Percentiles rank a stretch among this genome's conserved stretches.
phyloP scores from a whole-genome alignment of 2,113 vertebrate genomes.

The Brienomyrus brachyistius region DNA sequence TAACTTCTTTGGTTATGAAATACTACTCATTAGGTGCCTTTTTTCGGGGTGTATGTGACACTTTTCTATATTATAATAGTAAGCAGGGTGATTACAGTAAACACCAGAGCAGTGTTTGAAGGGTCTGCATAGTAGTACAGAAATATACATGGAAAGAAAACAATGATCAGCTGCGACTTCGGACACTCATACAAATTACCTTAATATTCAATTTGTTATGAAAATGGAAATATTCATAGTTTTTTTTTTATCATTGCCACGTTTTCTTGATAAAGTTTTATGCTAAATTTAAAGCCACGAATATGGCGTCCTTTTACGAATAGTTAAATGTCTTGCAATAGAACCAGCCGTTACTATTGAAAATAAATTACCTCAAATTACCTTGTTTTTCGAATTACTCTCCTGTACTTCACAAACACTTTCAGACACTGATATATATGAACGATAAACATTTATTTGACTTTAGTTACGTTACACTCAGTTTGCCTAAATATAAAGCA shows the following conservation, averaged over 20 bases:
- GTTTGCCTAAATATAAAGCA: not conserved
- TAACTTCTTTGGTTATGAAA: not conserved
- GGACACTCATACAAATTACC: not conserved
- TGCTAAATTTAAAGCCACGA: not conserved
- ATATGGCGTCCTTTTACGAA: too few species aligned
- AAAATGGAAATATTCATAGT: not conserved
- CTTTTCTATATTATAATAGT: not conserved
- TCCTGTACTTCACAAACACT: not conserved
- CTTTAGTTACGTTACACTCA: not conserved
- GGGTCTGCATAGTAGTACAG: not conserved
- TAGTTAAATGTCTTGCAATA: not conserved
- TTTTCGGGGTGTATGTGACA: not conserved
- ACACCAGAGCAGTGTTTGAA: not conserved
- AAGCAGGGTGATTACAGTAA: not conserved
- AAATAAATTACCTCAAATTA: not conserved
- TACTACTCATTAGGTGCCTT: not conserved
- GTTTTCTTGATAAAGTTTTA: not conserved
- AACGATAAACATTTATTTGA: conserved; percentile 20
- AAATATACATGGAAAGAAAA: not conserved
- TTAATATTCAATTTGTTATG: not conserved
- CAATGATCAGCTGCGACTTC: not conserved
- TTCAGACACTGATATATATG: not conserved
- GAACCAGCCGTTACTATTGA: not conserved
- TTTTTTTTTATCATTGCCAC: not conserved
- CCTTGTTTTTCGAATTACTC: not conserved